Evolutionary conservation across 2,113 vertebrate species (phyloP).

Genomic region (Nestor notabilis): DNA sequence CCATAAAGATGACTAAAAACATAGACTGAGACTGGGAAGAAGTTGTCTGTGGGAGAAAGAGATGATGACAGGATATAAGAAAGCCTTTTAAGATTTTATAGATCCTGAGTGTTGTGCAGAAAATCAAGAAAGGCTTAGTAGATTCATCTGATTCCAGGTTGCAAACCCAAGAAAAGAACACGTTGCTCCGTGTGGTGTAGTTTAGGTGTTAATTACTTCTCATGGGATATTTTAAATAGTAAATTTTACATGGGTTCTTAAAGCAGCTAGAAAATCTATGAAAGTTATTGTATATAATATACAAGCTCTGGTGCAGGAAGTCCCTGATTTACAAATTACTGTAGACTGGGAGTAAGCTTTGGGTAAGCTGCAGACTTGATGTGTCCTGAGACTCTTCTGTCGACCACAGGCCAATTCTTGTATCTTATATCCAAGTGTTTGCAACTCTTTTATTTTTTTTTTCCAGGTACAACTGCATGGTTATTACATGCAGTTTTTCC

Average conservation of each 20-base stretch:
- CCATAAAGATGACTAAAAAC: background rate
- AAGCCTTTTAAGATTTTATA: background rate
- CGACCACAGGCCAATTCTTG: background rate
- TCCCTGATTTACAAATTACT: background rate
- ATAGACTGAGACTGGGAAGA: background rate
- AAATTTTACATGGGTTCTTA: background rate
- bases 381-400: background rate
- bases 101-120: background rate
- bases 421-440: background rate
- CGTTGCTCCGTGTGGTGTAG: rapidly evolving
- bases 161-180: background rate
- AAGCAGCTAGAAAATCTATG: background rate
- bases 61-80: background rate
- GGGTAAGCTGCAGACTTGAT: background rate
- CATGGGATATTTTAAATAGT: background rate
- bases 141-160: background rate
- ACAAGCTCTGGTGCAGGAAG: background rate
- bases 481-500: background rate
- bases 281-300: background rate
- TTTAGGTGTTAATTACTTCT: background rate
- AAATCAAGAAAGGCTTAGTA: background rate
- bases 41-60: background rate
- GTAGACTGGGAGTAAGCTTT: background rate
- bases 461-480: background rate
- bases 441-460: background rate